A percentile compares a stretch with the other conserved stretches of the same genome.
Evolutionary conservation across 2,113 vertebrate genomes (phyloP).

Genomic region (Platichthys flesus): DNA sequence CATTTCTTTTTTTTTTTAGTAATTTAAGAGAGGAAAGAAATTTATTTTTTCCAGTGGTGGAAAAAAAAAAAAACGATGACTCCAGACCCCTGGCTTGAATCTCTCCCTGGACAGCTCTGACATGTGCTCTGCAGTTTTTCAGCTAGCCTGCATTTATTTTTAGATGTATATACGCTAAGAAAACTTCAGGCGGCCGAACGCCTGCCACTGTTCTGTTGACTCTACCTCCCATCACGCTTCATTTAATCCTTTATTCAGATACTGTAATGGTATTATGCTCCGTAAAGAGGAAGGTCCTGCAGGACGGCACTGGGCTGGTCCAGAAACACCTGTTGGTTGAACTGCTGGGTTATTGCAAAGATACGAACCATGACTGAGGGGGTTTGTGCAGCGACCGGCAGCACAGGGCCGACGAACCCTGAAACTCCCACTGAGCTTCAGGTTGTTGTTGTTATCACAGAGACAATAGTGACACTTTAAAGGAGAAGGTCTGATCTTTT

Average conservation of each 20-base stretch:
- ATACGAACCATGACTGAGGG: slow-evolving; percentile 60
- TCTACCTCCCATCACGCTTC: slow-evolving; percentile 52
- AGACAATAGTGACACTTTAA: not conserved
- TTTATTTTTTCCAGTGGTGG: not conserved
- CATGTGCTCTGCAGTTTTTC: slow-evolving; percentile 50
- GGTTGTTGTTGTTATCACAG: slow-evolving; percentile 27
- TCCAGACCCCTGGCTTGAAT: slow-evolving; percentile 28
- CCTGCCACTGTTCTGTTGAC: slow-evolving; percentile 32
- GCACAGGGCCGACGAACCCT: slow-evolving; percentile 40
- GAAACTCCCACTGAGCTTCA: slow-evolving; percentile 45
- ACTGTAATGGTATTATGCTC: slow-evolving; percentile 33
- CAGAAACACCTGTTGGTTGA: slow-evolving; percentile 66
- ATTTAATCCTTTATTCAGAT: slow-evolving; percentile 44
- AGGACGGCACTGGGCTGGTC: slow-evolving; percentile 18
- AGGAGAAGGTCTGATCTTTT: not conserved
- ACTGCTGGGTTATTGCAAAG: slow-evolving; percentile 55
- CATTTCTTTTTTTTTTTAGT: slow-evolving; percentile 7
- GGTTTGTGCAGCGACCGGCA: slow-evolving; percentile 51
- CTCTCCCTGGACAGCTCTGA: slow-evolving; percentile 33
- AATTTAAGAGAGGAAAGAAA: slow-evolving; percentile 48
- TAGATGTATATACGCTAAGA: slow-evolving; percentile 38
- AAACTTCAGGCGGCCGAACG: slow-evolving; percentile 33
- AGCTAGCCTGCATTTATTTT: slow-evolving; percentile 59
- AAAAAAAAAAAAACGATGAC: slow-evolving; percentile 38
- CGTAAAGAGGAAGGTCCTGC: slow-evolving; percentile 4